Evolutionary conservation across 2,113 vertebrate species (phyloP), one percentile per base, ranked within the genome.

Genomic region (Sturnira hondurensis): DNA sequence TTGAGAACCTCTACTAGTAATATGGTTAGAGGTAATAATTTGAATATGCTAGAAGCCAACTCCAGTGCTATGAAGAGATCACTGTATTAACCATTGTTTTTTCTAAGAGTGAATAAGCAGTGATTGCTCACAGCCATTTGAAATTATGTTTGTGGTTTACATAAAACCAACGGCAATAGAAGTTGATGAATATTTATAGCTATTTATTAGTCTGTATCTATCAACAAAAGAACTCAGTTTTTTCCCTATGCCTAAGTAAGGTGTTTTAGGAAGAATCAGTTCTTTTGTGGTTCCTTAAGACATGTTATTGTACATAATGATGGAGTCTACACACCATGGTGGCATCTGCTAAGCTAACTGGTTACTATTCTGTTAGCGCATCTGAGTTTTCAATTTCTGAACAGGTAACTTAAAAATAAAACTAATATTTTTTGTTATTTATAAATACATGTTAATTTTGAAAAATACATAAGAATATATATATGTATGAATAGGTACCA

Each of bases 161-260:
- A 95, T 95, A 91, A 96, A 96, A 92, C 15, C 38, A 92, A 91
- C 86, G 20, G 28, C 36, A 85, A 63, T 80, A 73, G 63, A 73
- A 82, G 36, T 91, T 94, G 33, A 83, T 97, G 78, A 83, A 90
- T 96, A 91, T 94, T 93, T 91, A 85, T 93, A 52, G 22, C 58
- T 50, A 90, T 92, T 92, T 94, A 76, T 86, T 96, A 80, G 43
- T 56, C 83, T 65, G 31, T 85, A 63, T 92, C 33, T 38, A 74
- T 20, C 22, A 68, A 94, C 41, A 92, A 58, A 89, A 81, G 36
- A 84, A 47, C 36, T 93, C 17, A 1, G 13, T 77, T 70, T 70
- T 86, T 68, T 77, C 22, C 5, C 20, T 78, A 12, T 82, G 26
- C 15, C 31, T 91, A 94, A 92, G 41, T 14, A 73, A 4, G 33